Base-by-base conservation (phyloP, 2,113 vertebrate species). In the Cichladusa arquata region DNA sequence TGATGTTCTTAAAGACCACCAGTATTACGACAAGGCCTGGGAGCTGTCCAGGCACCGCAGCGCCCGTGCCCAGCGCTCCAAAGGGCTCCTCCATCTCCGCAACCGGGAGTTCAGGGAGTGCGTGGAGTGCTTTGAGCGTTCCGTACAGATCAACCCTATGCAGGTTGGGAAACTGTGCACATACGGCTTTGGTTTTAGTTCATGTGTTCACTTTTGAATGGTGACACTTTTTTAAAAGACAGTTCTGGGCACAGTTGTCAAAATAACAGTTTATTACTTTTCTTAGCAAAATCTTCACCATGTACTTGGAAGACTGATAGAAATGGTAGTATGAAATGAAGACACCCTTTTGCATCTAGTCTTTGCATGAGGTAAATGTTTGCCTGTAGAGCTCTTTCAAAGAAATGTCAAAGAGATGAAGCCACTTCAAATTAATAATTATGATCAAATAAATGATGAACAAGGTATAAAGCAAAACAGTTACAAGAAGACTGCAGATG, bases 21-120 rank as follows among this genome's bases (percentile, higher is more conserved):
- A 98, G 81, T 99, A 97, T 90, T 99, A 99, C 1, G 98, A 99
- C 83, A 98, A 94, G 73, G 99, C 99, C 19, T 99, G 99, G 99
- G 98, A 99, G 93, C 93, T 99, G 80, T 99, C 99, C 4, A 95
- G 81, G 25, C 97, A 97, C n/a, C 98, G 98, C 87, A 99, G 99
- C 0, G 98, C 99, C 42, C 98, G 99, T 0, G 98, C 99, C 48
- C 99, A 99, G 96, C 98, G 99, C 66, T 99, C 98, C 96, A 99
- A 99, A 95, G 99, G 99, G 34, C 98, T 99, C 74, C 98, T 99
- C 14, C 98, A 99, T 72, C 99, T 99, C 64, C 98, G 96, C 17
- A 97, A 97, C 96, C 98, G 92, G 90, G 98, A 99, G 76, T 98
- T 99, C 90, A 97, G 95, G 93, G 96, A 98, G 65, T 99, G 99